Evolutionary conservation across 2,888 invertebrate genomes (phyloP), one percentile per base, ranked within the genome.

Genomic region (Arrhopalites spinosus): DNA sequence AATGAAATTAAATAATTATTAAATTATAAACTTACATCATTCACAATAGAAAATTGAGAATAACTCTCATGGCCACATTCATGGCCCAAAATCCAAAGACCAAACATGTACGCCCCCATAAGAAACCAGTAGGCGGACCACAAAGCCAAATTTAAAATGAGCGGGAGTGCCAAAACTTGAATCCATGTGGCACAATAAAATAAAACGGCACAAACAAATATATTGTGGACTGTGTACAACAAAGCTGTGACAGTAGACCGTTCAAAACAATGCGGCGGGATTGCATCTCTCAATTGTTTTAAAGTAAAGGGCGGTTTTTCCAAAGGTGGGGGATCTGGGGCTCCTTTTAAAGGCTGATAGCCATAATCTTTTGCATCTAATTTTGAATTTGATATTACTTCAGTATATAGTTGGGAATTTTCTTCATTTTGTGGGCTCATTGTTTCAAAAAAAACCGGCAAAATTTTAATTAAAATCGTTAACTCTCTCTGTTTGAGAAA

Each of bases 151-250:
- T n/a, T n/a, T 8, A 64, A n/a, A 17, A n/a, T 25, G n/a, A 27
- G 8, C 3, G 30, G 45, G 13, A 25, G 5, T 7, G 72, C 23
- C 29, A 43, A 20, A 45, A 25, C 15, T 3, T 56, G 29, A 23
- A 75, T 75, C 45, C 73, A 76, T 3, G 76, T 76, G 5, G 76
- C 45, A n/a, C 11, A 29, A 43, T 76, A 76, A 29, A 76, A 76
- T 25, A 76, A 43, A 2, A 66, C 72, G 1, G 36, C 43, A 15
- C 63, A 63, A 17, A 53, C 30, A 7, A 23, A 23, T 29, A 76
- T 23, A 53, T 76, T 76, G 29, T 25, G 53, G 20, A 76, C 50
- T 20, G 67, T 50, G 25, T 73, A 73, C 2, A 64, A 25, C 2
- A 50, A 11, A n/a, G 73, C 43, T 5, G 8, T 64, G 20, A 8